Base-by-base conservation (phyloP, 1,140 invertebrate genomes). In the Bombus ignitus region DNA sequence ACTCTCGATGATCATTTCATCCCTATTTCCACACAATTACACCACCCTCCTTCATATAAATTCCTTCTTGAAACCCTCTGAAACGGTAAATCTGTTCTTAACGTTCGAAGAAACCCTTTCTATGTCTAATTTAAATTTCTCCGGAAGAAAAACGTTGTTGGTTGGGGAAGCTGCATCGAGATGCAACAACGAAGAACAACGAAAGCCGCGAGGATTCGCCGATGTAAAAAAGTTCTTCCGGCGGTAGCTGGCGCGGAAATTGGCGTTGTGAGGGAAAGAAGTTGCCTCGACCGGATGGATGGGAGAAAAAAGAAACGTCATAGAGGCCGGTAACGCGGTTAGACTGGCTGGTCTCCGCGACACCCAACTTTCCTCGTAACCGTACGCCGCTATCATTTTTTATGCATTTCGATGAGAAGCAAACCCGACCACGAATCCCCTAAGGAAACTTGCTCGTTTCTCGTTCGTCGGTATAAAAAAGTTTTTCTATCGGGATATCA, bases 331-430 rank as follows among this genome's bases (percentile, higher is more conserved):
- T 73, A 80, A 65, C 66, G 77, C 73, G 77, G 15, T 62, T 81
- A 62, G 59, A 71, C 53, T n/a, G 35, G 62, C n/a, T n/a, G 62
- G 57, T 28, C 62, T 62, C 15, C 1, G 65, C 37, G 78, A 70
- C 78, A 70, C 42, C 32, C n/a, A 87, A 88, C 66, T 88, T 88
- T 84, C 25, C 47, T 88, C 81, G 57, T 84, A 88, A 87, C 44
- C 71, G 81, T 70, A 68, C 47, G 73, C 10, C n/a, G 47, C 32
- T 81, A 85, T 78, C 83, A 87, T 87, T 87, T 83, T 86, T 83
- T 87, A 83, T 70, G 74, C 53, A n/a, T n/a, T 77, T 70, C 79
- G 59, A 76, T 68, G 77, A 88, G 79, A 70, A 35, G 74, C 28
- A 8, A 39, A 47, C 35, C 28, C 15, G 28, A 28, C 28, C 18